Evolutionary conservation across 1,140 invertebrate species (phyloP), one percentile per base, ranked within the genome.

Genomic region (Gryon sp.): DNA sequence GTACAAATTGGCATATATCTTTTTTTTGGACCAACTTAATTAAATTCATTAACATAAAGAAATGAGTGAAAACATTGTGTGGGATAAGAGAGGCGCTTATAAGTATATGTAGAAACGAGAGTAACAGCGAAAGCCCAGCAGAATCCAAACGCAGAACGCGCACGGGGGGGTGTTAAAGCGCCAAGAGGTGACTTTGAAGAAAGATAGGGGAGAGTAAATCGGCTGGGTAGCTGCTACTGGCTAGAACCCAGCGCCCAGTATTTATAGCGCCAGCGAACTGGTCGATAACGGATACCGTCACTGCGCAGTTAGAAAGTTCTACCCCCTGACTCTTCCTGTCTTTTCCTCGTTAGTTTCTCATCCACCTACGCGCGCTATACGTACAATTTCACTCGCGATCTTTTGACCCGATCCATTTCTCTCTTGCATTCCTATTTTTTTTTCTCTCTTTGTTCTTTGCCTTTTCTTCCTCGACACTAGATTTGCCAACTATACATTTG

Each of bases 271-370:
- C 73, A 79, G 83, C 76, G 79, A 81, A 79, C 79, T 73, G 85
- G 80, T 86, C 85, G 84, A 85, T 86, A 86, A 78, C 79, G 80
- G 79, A 85, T 83, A 84, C 80, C 83, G 82, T 82, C 82, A 82
- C 78, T 85, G 84, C 85, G 85, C 85, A 86, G 84, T 86, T 86
- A 66, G 77, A 77, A 82, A 80, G 72, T 74, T 68, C 55, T 62
- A n/a, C n/a, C 63, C 52, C 50, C 57, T 41, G 28, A 12, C 66
- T 46, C 62, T 72, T 66, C 59, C 41, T 79, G 32, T 66, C 55
- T 59, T 57, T 72, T 70, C 45, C 66, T 69, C 59, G 34, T 57
- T 53, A 65, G 46, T 55, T 76, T 62, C 60, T 69, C 55, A 46
- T 50, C 52, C 62, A 65, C 63, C 57, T 68, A 57, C 62, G 36